phyloP scores from a whole-genome alignment of 1,140 invertebrate genomes.

The Telenomus remus region DNA sequence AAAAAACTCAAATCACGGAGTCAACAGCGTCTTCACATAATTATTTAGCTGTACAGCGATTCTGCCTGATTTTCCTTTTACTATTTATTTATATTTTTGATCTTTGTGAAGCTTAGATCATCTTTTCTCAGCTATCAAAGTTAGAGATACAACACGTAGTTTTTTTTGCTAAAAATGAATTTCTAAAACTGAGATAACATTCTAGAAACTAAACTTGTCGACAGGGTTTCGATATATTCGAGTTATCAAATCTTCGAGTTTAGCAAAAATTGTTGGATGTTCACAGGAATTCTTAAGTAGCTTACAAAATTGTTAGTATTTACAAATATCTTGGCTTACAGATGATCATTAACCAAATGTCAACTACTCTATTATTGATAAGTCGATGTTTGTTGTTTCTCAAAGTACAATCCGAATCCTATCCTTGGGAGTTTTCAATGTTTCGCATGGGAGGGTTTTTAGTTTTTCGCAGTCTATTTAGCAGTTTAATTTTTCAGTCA shows the following conservation, averaged over 20 bases:
- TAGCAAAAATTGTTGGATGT: too few relatives aligned
- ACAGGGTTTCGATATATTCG: too few relatives aligned
- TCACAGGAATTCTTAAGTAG: constrained; percentile 9
- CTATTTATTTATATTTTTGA: neutral
- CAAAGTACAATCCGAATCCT: constrained; percentile 8
- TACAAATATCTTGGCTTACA: constrained; percentile 16
- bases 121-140: too few relatives aligned
- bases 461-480: neutral
- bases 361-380: neutral
- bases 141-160: too few relatives aligned
- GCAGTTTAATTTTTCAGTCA: neutral
- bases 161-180: too few relatives aligned
- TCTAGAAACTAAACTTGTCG: too few relatives aligned
- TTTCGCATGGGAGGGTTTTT: neutral
- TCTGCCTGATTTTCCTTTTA: neutral
- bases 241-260: too few relatives aligned
- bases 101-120: neutral
- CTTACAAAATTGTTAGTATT: constrained; percentile 21
- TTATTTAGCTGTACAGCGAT: constrained; percentile 2
- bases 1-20: constrained; percentile 21
- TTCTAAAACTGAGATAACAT: too few relatives aligned
- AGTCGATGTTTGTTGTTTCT: constrained; percentile 18
- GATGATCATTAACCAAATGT: neutral
- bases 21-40: constrained; percentile 6
- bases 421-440: neutral